Conservation (phyloP, 2,797 vertebrate species). For the Dicrostonyx torquatus region DNA sequence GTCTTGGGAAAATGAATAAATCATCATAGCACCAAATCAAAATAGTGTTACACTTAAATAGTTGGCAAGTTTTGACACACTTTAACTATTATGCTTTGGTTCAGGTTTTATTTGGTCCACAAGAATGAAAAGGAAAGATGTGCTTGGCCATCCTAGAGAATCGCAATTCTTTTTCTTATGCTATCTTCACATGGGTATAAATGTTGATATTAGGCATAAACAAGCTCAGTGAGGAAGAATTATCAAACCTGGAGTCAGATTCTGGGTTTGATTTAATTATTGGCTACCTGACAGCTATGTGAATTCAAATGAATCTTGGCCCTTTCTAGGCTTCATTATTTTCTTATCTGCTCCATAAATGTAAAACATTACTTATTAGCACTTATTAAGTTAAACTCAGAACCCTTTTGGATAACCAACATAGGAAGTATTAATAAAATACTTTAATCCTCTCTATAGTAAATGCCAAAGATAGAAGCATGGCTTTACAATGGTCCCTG, state of each 20-base stretch:
- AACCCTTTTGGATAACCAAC: not conserved
- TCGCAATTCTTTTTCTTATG: not conserved
- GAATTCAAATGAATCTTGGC: not conserved
- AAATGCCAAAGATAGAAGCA: not conserved
- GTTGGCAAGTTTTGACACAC: not conserved
- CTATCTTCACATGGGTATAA: not conserved
- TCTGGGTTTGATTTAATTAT: not conserved
- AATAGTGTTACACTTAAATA: not conserved
- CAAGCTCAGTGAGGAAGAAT: not conserved
- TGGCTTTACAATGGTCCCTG: not conserved
- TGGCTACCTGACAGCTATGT: not conserved
- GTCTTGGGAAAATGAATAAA: not conserved
- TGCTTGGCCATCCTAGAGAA: not conserved
- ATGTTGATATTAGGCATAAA: not conserved
- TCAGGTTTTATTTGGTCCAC: not conserved
- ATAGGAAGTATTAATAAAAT: not conserved
- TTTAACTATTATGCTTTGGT: not conserved
- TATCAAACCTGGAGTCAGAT: not conserved
- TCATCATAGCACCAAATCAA: not conserved
- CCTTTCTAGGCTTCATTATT: not conserved
- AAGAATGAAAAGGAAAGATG: not conserved
- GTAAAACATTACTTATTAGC: not conserved
- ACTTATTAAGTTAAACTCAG: not conserved
- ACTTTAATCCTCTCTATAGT: not conserved
- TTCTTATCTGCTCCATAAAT: not conserved